Percentiles rank a stretch among this genome's conserved stretches.
These are phyloP conservation scores for Rhagophthalmus giganteus DNA, from an alignment of 2,888 invertebrate genomes.

Conservation along the genomic window DNA sequence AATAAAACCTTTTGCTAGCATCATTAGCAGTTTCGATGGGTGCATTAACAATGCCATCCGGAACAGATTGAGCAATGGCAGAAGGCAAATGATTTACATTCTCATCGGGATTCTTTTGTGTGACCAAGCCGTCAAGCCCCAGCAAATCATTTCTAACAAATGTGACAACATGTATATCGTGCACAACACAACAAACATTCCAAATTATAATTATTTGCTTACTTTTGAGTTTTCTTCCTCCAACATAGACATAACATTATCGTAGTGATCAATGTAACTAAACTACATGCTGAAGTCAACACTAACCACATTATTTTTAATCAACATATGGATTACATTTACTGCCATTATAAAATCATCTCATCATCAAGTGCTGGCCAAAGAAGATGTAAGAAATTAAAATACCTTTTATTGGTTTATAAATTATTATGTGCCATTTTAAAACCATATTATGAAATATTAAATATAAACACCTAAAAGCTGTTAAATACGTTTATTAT, in stretches of 20 bases:
- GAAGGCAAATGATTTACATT: slow-evolving; percentile 58
- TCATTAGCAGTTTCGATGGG: slow-evolving; percentile 37
- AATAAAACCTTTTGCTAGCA: slow-evolving; percentile 53
- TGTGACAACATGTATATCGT: slow-evolving; percentile 30
- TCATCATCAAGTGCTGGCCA: too few species aligned
- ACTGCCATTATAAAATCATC: background rate
- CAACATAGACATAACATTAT: slow-evolving; percentile 51
- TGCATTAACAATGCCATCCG: slow-evolving; percentile 38
- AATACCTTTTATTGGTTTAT: too few species aligned
- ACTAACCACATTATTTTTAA: slow-evolving; percentile 23
- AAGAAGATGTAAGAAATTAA: too few species aligned
- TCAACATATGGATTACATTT: slow-evolving; percentile 9
- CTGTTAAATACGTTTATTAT: background rate
- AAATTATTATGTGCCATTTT: too few species aligned
- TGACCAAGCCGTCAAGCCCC: slow-evolving; percentile 73
- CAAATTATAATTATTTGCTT: slow-evolving; percentile 33
- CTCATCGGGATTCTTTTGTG: slow-evolving; percentile 70
- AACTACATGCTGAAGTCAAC: slow-evolving; percentile 40
- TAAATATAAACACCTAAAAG: too few species aligned
- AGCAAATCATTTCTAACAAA: slow-evolving; percentile 67
- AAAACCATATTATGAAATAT: too few species aligned
- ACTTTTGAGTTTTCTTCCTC: slow-evolving; percentile 52
- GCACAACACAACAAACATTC: too few species aligned
- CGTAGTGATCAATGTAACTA: slow-evolving; percentile 46
- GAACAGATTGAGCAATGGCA: slow-evolving; percentile 43